Conservation (phyloP, 2,113 vertebrate species). For the Elgaria multicarinata region DNA sequence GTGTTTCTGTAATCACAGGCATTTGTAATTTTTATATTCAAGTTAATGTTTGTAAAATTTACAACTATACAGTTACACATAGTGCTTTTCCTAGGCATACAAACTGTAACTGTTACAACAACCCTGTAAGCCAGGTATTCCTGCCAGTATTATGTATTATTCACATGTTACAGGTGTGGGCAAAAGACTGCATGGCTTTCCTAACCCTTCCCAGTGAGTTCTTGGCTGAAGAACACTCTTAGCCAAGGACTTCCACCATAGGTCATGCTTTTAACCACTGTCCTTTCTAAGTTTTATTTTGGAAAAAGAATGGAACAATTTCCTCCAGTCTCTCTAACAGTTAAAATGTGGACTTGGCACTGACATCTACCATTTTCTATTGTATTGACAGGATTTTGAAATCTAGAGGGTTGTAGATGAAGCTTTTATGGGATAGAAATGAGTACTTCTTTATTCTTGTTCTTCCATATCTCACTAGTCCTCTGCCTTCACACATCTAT, state of each 20-base stretch:
- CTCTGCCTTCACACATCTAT: neutral
- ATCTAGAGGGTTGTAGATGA: neutral
- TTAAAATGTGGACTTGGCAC: slow-evolving; percentile 41
- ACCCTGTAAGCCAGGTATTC: neutral
- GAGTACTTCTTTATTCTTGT: neutral
- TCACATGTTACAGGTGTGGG: neutral
- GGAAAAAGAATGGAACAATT: neutral
- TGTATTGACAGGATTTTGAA: neutral
- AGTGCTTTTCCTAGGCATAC: neutral
- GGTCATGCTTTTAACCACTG: neutral
- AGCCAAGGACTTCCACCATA: neutral
- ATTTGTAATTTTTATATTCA: neutral
- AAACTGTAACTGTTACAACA: neutral
- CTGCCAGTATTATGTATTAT: neutral
- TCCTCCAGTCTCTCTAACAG: neutral
- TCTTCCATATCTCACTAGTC: neutral
- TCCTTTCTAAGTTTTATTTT: neutral
- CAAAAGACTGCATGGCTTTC: neutral
- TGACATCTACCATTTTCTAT: neutral
- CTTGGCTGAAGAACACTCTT: neutral
- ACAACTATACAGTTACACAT: neutral
- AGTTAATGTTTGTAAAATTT: neutral
- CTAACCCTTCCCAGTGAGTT: neutral
- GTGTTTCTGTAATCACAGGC: neutral
- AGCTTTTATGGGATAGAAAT: too few relatives aligned